A percentile compares a stretch with the other conserved stretches of the same genome.
Conservation (phyloP, 1,140 invertebrate species). For the Drosophila mayri region DNA sequence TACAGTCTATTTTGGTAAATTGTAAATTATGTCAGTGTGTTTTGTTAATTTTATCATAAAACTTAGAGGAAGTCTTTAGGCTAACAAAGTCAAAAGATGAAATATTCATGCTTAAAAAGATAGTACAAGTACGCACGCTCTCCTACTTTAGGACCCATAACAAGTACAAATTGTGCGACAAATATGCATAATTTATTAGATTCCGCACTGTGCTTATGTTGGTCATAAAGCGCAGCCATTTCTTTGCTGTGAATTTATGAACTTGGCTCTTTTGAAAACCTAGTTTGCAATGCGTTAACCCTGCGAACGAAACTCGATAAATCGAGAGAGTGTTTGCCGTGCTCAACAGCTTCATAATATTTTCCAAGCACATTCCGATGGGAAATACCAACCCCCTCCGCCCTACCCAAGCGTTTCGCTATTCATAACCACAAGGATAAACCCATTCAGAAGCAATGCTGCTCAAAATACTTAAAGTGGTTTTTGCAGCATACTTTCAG, state of each 20-base stretch:
- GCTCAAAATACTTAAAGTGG: conserved; percentile 22
- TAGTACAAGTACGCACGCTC: conserved; percentile 3
- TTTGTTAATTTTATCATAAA: background rate
- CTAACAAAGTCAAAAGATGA: background rate
- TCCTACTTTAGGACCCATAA: background rate
- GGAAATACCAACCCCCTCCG: background rate
- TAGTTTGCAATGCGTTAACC: conserved; percentile 26
- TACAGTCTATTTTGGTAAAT: background rate
- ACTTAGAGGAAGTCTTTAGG: background rate
- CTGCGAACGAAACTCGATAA: conserved; percentile 23
- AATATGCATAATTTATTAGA: conserved; percentile 23
- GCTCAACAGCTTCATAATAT: conserved; percentile 47
- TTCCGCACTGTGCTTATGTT: conserved; percentile 21
- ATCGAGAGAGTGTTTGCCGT: conserved; percentile 19
- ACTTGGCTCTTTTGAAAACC: conserved; percentile 19
- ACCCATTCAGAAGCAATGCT: conserved; percentile 25
- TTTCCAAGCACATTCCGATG: conserved; percentile 11
- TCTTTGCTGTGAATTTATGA: conserved; percentile 1
- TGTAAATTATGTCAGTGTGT: conserved; percentile 6
- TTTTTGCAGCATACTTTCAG: conserved; percentile 51
- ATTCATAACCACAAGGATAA: conserved; percentile 52
- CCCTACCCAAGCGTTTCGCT: conserved; percentile 1
- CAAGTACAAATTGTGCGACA: conserved; percentile 26
- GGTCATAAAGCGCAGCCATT: conserved; percentile 1
- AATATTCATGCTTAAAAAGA: conserved; percentile 2